Evolutionary conservation across 1,140 invertebrate species (phyloP).

Genomic region (Heliconius hewitsoni): DNA sequence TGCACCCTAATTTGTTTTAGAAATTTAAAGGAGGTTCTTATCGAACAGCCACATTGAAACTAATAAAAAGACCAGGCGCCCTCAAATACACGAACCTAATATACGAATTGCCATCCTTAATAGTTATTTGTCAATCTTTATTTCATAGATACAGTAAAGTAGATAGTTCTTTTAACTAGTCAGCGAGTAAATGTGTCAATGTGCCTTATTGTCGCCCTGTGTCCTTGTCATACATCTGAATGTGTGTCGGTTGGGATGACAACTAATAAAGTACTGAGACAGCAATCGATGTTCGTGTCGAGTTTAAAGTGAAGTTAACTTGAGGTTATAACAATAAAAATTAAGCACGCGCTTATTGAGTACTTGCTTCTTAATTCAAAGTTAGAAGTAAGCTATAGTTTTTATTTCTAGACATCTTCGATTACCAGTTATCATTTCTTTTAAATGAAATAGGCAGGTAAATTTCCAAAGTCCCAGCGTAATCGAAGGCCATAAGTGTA

Average conservation of each 20-base stretch:
- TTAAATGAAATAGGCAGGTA: no score
- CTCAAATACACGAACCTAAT: not conserved
- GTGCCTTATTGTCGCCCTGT: conserved; percentile 29
- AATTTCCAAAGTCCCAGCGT: no score
- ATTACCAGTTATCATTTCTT: no score
- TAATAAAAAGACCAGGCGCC: no score
- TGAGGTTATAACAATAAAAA: conserved; percentile 3
- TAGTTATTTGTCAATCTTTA: not conserved
- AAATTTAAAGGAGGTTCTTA: no score
- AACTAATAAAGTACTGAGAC: conserved; percentile 24
- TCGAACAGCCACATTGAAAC: no score
- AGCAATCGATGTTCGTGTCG: conserved; percentile 1
- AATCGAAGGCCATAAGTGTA: no score
- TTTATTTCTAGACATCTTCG: no score
- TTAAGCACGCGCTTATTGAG: not conserved
- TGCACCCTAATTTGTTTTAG: no score
- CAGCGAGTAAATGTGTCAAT: conserved; percentile 31
- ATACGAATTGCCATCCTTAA: not conserved
- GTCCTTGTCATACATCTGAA: conserved; percentile 36
- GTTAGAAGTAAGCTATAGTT: conserved; percentile 26
- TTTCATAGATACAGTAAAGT: not conserved
- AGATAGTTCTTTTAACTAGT: conserved; percentile 9
- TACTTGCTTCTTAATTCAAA: not conserved
- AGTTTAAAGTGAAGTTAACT: conserved; percentile 12
- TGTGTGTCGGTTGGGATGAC: conserved; percentile 30